phyloP scores from a whole-genome alignment of 2,888 invertebrate species.

The Alloscopus bannaensis region DNA sequence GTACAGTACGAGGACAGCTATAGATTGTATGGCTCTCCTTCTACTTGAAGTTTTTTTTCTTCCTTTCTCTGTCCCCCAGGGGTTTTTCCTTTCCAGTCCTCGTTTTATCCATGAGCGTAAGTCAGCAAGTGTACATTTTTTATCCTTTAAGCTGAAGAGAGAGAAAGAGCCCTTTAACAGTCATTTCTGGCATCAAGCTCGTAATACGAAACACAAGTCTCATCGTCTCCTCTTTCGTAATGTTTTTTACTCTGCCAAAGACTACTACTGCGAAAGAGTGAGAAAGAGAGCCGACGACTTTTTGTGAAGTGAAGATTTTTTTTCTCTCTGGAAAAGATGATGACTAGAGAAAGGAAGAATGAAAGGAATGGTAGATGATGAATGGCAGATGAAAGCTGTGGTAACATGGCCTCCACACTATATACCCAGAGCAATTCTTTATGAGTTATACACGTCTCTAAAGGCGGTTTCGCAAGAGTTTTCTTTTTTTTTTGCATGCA shows the following conservation, averaged over 20 bases:
- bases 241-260: conserved; percentile 25
- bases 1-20: neutral
- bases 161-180: conserved; percentile 28
- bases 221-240: neutral
- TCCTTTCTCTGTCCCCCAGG: conserved; percentile 36
- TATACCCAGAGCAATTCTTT: neutral
- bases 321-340: conserved; percentile 13
- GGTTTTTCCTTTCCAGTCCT: conserved; percentile 3
- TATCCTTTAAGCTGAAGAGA: conserved; percentile 2
- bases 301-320: conserved; percentile 14
- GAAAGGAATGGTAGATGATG: conserved; percentile 49
- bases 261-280: neutral
- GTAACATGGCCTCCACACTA: conserved; percentile 10
- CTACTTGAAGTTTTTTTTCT: conserved; percentile 4
- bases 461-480: too few relatives aligned
- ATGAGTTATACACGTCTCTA: neutral
- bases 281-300: neutral
- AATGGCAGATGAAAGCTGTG: conserved; percentile 52
- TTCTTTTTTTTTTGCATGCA: neutral
- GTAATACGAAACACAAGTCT: neutral
- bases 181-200: conserved; percentile 21
- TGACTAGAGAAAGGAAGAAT: conserved; percentile 37
- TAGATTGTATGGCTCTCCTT: conserved; percentile 5
- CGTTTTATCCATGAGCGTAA: conserved; percentile 19
- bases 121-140: conserved; percentile 8